phyloP scores from a whole-genome alignment of 2,888 invertebrate species.

The Drosophila rubida region DNA sequence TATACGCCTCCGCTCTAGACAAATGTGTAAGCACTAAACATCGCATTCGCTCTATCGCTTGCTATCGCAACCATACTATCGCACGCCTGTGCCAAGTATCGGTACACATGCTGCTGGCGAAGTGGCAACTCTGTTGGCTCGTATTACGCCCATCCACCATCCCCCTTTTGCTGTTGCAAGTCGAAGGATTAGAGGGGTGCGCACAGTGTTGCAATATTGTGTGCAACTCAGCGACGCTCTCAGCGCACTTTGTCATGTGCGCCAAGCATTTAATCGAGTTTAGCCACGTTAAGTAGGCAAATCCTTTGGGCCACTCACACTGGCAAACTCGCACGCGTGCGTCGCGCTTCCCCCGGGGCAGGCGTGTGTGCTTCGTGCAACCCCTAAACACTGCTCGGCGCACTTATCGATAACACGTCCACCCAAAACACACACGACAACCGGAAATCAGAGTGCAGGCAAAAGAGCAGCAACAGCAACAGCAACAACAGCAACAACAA shows the following conservation, averaged over 20 bases:
- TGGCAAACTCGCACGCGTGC: constrained; percentile 3
- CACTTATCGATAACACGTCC: constrained; percentile 54
- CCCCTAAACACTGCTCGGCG: constrained; percentile 34
- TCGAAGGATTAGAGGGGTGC: no score
- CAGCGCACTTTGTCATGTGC: constrained; percentile 17
- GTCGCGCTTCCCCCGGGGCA: not conserved
- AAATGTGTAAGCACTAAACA: no score
- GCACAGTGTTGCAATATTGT: constrained; percentile 16
- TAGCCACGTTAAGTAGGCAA: constrained; percentile 47
- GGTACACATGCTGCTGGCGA: not conserved
- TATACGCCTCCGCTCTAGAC: no score
- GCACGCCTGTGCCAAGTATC: not conserved
- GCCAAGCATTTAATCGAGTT: constrained; percentile 47
- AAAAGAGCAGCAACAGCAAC: no score
- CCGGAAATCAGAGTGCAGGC: constrained; percentile 28
- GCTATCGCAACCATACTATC: not conserved
- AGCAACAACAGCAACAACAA: not conserved
- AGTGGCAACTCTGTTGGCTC: constrained; percentile 31
- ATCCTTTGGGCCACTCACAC: constrained; percentile 10
- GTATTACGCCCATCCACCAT: no score
- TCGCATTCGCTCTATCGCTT: no score
- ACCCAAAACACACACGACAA: constrained; percentile 15
- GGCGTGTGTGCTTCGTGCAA: constrained; percentile 24
- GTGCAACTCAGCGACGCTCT: not conserved
- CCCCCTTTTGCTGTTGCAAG: no score